phyloP scores from a whole-genome alignment of 2,797 vertebrate species.

The Phrynocephalus forsythii region DNA sequence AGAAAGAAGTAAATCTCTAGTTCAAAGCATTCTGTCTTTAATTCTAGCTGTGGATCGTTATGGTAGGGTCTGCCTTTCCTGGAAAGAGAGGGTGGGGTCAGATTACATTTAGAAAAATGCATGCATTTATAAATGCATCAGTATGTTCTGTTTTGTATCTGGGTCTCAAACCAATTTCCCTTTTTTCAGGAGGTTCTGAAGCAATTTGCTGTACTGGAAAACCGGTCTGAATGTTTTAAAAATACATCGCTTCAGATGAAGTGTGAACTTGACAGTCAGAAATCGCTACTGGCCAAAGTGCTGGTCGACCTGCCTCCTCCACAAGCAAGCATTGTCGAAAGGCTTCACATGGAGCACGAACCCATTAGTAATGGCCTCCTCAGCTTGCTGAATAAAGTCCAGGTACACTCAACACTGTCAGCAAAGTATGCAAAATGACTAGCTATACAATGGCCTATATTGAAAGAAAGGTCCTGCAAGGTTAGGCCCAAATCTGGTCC shows the following conservation, averaged over 20 bases:
- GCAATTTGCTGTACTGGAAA: conserved; percentile 65
- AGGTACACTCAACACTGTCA: conserved; percentile 68
- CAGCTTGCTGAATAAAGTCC: conserved; percentile 73
- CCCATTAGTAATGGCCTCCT: conserved; percentile 68
- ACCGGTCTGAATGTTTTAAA: conserved; percentile 70
- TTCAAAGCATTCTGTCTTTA: not conserved
- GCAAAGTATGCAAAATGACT: too few relatives aligned
- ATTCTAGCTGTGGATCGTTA: not conserved
- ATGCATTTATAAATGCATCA: not conserved
- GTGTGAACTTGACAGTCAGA: conserved; percentile 64
- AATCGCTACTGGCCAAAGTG: conserved; percentile 46
- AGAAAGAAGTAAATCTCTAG: not conserved
- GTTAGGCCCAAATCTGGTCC: too few relatives aligned
- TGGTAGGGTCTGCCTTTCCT: too few relatives aligned
- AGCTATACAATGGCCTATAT: too few relatives aligned
- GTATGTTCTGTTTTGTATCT: not conserved
- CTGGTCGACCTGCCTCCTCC: conserved; percentile 56
- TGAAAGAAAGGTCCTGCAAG: too few relatives aligned
- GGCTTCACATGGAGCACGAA: conserved; percentile 68
- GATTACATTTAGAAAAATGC: not conserved
- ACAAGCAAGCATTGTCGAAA: conserved; percentile 66
- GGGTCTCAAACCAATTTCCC: conserved; percentile 24
- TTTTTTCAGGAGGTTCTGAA: conserved; percentile 77
- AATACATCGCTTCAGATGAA: conserved; percentile 66
- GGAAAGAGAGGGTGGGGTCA: too few relatives aligned